These are phyloP conservation scores for Vanessa atalanta DNA, from an alignment of 1,140 invertebrate genomes.

Conservation along the genomic window DNA sequence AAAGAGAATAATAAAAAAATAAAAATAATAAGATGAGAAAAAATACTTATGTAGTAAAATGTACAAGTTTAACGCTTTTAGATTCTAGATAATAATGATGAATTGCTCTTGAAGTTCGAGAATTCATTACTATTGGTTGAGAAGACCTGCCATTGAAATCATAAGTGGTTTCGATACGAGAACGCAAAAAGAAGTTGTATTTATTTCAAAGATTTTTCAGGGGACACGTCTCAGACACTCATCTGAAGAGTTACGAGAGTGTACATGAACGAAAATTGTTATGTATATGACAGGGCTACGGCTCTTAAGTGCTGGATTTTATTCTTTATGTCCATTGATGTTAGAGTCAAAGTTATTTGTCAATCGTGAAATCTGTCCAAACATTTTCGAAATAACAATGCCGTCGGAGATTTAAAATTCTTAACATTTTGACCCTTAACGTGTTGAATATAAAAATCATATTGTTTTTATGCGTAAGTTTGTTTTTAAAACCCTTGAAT, in stretches of 20 bases:
- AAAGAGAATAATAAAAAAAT: too few relatives aligned
- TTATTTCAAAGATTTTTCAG: conserved; percentile 41
- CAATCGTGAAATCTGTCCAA: conserved; percentile 17
- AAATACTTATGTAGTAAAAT: too few relatives aligned
- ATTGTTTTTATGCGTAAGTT: conserved; percentile 39
- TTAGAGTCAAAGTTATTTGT: conserved; percentile 29
- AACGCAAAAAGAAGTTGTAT: conserved; percentile 33
- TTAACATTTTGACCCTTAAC: conserved; percentile 54
- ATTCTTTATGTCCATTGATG: conserved; percentile 40
- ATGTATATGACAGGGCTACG: conserved; percentile 33
- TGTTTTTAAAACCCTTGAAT: conserved; percentile 53
- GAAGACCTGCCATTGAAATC: conserved; percentile 25
- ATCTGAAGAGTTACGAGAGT: conserved; percentile 63
- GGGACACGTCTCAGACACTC: conserved; percentile 62
- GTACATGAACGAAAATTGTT: conserved; percentile 56
- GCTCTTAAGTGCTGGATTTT: conserved; percentile 41
- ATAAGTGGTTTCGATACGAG: conserved; percentile 39
- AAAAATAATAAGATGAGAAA: too few relatives aligned
- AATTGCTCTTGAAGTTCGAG: neutral
- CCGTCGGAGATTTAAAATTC: conserved; percentile 30
- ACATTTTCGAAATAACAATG: conserved; percentile 39
- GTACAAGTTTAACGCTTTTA: too few relatives aligned
- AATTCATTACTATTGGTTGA: conserved; percentile 1
- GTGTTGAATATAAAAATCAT: conserved; percentile 42
- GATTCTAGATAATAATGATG: neutral